Percentiles rank a stretch among this genome's conserved stretches.
These are phyloP conservation scores for Dasyprocta punctata DNA, from an alignment of 2,113 vertebrate genomes.

Conservation along the genomic window DNA sequence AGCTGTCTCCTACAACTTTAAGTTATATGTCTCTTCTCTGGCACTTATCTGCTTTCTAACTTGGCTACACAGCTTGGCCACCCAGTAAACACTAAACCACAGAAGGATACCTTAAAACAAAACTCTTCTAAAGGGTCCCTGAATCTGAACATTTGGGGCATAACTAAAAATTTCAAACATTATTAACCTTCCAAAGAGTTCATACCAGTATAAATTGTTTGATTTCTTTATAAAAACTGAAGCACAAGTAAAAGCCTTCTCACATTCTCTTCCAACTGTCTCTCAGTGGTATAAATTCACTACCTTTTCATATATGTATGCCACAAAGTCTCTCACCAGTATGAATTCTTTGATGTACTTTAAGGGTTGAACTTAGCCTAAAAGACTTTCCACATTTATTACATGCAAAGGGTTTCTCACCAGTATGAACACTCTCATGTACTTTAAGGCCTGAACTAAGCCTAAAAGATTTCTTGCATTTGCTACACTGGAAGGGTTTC, in stretches of 20 bases:
- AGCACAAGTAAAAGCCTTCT: background rate
- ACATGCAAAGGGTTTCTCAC: background rate
- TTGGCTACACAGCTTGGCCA: background rate
- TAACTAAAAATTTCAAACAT: background rate
- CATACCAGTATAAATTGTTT: background rate
- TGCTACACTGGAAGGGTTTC: background rate
- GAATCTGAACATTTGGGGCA: background rate
- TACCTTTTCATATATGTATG: background rate
- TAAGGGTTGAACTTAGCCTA: background rate
- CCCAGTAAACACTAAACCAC: background rate
- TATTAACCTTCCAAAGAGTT: background rate
- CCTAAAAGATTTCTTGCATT: background rate
- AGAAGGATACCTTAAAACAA: background rate
- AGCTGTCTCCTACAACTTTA: background rate
- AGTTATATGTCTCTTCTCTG: background rate
- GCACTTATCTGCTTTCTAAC: background rate
- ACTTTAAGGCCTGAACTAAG: background rate
- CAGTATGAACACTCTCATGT: background rate
- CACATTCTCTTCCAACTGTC: background rate
- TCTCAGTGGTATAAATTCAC: background rate
- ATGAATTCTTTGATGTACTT: conserved; percentile 4
- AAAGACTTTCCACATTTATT: background rate
- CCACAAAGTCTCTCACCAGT: background rate
- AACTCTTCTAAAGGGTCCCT: background rate
- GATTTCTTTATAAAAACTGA: background rate